A percentile compares a stretch with the other conserved stretches of the same genome.
Conservation (phyloP, 2,888 invertebrate species). For the Callyntrura guangdongensis region DNA sequence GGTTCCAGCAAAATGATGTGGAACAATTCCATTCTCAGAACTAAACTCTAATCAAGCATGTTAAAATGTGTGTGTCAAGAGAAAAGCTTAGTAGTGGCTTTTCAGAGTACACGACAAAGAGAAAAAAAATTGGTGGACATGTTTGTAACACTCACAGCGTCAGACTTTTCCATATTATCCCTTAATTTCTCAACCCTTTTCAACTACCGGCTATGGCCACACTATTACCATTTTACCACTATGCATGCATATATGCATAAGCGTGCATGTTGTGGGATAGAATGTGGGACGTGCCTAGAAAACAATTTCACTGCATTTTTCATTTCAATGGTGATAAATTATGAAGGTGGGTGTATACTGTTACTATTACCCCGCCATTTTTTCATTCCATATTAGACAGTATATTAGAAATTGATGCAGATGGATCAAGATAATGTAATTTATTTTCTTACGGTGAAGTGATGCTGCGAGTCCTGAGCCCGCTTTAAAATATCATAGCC, state of each 20-base stretch:
- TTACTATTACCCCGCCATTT: background rate
- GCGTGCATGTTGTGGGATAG: background rate
- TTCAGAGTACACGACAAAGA: background rate
- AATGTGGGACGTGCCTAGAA: background rate
- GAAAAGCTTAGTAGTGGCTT: background rate
- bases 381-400: background rate
- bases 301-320: constrained; percentile 41
- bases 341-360: background rate
- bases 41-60: constrained; percentile 47
- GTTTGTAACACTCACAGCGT: background rate
- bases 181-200: too few relatives aligned
- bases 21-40: constrained; percentile 37
- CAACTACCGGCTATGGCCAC: too few relatives aligned
- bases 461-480: too few relatives aligned
- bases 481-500: background rate
- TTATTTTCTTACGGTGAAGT: background rate
- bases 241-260: too few relatives aligned
- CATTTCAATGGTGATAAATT: constrained; percentile 26
- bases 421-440: constrained; percentile 1
- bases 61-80: background rate
- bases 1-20: constrained; percentile 15
- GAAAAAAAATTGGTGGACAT: background rate
- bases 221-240: too few relatives aligned
- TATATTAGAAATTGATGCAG: constrained; percentile 17
- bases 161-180: background rate